phyloP scores from a whole-genome alignment of 2,113 vertebrate species.

The Podarcis cretensis region DNA sequence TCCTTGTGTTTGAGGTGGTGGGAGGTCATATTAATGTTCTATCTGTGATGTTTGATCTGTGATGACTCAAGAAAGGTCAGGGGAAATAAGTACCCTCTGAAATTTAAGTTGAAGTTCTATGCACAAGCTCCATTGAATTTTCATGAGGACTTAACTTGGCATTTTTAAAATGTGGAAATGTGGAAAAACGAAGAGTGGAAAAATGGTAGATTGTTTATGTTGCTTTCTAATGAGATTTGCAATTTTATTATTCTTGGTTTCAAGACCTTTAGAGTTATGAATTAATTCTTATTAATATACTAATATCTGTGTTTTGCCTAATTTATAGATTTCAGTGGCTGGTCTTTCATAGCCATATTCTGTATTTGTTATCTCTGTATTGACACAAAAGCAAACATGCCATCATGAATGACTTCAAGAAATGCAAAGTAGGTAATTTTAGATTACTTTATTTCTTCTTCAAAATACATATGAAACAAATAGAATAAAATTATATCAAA shows the following conservation, averaged over 20 bases:
- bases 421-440: constrained; percentile 55
- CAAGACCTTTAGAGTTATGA: not conserved
- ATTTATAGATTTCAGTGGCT: not conserved
- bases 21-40: not conserved
- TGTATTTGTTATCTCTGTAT: not conserved
- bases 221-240: not conserved
- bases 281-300: not conserved
- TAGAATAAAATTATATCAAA: constrained; percentile 89
- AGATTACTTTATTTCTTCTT: constrained; percentile 84
- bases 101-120: not conserved
- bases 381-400: too few relatives aligned
- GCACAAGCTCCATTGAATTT: not conserved
- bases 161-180: too few relatives aligned
- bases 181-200: not conserved
- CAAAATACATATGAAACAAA: constrained; percentile 98
- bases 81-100: not conserved
- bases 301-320: not conserved
- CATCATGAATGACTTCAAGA: constrained; percentile 20
- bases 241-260: not conserved
- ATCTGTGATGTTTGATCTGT: not conserved
- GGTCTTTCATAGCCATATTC: not conserved
- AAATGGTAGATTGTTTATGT: not conserved
- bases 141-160: too few relatives aligned
- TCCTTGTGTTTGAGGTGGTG: not conserved
- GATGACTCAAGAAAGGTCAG: not conserved